Evolutionary conservation across 2,888 invertebrate genomes (phyloP), one percentile per base, ranked within the genome.

Genomic region (Nasonia oneida): DNA sequence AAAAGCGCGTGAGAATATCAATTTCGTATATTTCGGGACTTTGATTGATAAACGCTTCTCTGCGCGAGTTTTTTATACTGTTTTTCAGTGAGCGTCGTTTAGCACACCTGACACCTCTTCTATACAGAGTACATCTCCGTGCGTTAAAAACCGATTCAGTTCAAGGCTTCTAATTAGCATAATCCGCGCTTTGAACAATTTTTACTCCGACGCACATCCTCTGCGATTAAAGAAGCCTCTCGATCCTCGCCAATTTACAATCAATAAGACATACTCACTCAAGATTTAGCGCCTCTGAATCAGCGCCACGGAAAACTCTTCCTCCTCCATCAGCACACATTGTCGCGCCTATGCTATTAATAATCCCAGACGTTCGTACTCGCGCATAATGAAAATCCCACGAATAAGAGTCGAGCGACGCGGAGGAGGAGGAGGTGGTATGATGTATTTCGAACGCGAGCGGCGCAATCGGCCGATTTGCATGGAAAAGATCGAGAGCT

Each of bases 401-500:
- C 61, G 61, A 61, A 29, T 29, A 61, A 23, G 61, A 61, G 23
- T n/a, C 61, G 18, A 6, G 18, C 6, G 2, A n/a, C n/a, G 61
- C 23, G 61, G 61, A 23, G 61, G 61, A 15, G 18, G 61, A 23
- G 61, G 61, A 15, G 18, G 61, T 23, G 23, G 8, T 29, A 29
- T 61, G 37, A 61, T 64, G 29, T 64, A 64, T 29, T 29, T 64
- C 29, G 29, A 64, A 42, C 18, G 71, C 18, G 71, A 71, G 71
- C 39, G 5, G 23, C n/a, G 15, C 37, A 18, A 33, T 39, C 39
- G 39, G 39, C 33, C 42, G 71, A 73, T 73, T 73, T 73, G 71
- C 71, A 73, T 73, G 71, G 42, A 42, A 73, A 73, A 73, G 42
- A 73, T 42, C 39, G 71, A 18, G 42, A 42, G 42, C 42, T 42